Evolutionary conservation across 2,113 vertebrate species (phyloP).

Genomic region (Trinectes maculatus): DNA sequence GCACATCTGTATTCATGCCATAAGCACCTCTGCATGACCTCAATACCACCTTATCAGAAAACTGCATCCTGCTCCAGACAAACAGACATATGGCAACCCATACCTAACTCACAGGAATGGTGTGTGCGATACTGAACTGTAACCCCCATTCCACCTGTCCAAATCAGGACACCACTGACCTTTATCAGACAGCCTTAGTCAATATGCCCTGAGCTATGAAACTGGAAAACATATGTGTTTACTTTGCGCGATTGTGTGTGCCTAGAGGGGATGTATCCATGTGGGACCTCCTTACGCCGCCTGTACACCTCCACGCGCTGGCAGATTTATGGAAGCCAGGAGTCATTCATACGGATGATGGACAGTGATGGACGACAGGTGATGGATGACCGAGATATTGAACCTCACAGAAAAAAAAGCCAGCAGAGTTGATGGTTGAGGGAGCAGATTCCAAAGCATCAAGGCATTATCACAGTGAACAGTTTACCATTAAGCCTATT

Average conservation of each 20-base stretch:
- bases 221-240: conserved; percentile 40
- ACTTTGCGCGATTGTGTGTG: conserved; percentile 21
- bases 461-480: neutral
- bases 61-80: conserved; percentile 37
- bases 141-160: conserved; percentile 53
- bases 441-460: neutral
- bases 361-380: conserved; percentile 20
- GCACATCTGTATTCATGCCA: conserved; percentile 64
- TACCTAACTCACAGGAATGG: conserved; percentile 16
- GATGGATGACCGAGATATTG: conserved; percentile 7
- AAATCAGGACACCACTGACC: conserved; percentile 61
- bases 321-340: conserved; percentile 5
- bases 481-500: neutral
- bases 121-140: conserved; percentile 21
- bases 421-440: neutral
- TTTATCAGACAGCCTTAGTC: conserved; percentile 63
- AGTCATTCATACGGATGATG: conserved; percentile 15
- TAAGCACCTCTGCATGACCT: conserved; percentile 64
- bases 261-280: neutral
- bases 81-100: conserved; percentile 38
- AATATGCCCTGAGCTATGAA: conserved; percentile 62
- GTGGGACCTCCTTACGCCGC: neutral
- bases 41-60: conserved; percentile 58
- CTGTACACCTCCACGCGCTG: conserved; percentile 7
- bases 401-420: neutral